A percentile compares a stretch with the other conserved stretches of the same genome.
These are phyloP conservation scores for Reticulitermes speratus DNA, from an alignment of 1,140 invertebrate genomes.

Conservation along the genomic window DNA sequence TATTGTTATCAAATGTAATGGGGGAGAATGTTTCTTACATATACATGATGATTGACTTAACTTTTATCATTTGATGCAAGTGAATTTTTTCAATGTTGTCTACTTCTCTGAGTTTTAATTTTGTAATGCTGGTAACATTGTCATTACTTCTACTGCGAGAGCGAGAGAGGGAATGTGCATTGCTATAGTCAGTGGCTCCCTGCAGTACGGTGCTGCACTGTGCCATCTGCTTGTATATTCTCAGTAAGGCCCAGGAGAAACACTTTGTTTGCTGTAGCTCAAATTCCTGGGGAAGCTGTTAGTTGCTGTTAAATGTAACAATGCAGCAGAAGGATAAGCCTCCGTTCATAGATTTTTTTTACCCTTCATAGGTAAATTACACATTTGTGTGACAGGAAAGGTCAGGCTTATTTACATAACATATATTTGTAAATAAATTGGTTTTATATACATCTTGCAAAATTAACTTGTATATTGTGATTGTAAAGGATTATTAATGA, in stretches of 20 bases:
- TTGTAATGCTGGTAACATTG: slow-evolving; percentile 12
- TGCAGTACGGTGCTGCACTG: background rate
- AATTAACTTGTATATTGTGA: too few relatives aligned
- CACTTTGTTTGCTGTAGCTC: background rate
- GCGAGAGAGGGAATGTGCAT: background rate
- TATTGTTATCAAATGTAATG: background rate
- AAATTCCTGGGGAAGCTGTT: background rate
- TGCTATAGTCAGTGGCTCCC: background rate
- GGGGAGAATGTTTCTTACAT: background rate
- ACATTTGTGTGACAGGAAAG: too few relatives aligned
- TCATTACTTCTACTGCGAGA: background rate
- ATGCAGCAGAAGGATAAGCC: too few relatives aligned
- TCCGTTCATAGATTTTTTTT: too few relatives aligned
- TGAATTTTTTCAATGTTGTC: slow-evolving; percentile 13
- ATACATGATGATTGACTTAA: slow-evolving; percentile 8
- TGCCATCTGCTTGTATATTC: background rate
- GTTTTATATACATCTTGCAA: too few relatives aligned
- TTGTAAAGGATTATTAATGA: too few relatives aligned
- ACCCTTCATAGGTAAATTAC: too few relatives aligned
- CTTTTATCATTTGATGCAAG: background rate
- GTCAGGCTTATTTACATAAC: too few relatives aligned
- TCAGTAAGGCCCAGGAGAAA: slow-evolving; percentile 2
- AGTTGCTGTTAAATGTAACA: background rate
- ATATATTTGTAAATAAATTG: too few relatives aligned
- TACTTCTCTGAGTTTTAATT: slow-evolving; percentile 4